Conservation (phyloP, 2,113 vertebrate species). For the Herpailurus yagouaroundi region DNA sequence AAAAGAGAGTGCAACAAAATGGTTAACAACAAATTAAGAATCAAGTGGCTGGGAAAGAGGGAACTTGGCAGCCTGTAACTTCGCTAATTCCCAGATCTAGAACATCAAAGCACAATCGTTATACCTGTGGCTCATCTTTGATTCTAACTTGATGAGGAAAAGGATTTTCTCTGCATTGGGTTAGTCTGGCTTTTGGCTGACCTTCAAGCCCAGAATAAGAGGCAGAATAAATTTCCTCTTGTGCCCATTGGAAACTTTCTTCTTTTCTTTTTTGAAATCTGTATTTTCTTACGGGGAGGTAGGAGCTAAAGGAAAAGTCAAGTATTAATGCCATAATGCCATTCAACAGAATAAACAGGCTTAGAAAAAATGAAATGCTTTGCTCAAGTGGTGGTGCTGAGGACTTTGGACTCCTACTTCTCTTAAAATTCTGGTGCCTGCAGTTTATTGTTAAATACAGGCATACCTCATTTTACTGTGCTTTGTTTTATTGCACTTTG, state of each 20-base stretch:
- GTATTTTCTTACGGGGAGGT: not conserved
- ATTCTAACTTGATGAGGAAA: not conserved
- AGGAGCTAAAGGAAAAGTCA: constrained; percentile 42
- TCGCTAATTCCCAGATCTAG: not conserved
- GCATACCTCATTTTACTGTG: not conserved
- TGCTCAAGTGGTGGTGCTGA: not conserved
- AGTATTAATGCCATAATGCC: not conserved
- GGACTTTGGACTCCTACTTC: constrained; percentile 15
- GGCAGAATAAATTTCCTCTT: not conserved
- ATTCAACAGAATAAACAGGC: not conserved
- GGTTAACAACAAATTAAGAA: not conserved
- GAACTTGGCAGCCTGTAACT: not conserved
- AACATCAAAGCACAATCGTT: not conserved
- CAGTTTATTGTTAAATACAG: not conserved
- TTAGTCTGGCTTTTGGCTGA: not conserved
- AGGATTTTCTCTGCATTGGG: not conserved
- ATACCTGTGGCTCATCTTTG: not conserved
- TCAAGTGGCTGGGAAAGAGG: not conserved
- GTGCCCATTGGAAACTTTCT: not conserved
- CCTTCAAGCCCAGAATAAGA: not conserved
- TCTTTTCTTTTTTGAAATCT: not conserved
- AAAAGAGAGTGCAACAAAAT: not conserved
- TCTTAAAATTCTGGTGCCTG: not conserved
- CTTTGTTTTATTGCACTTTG: not conserved
- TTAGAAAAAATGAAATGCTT: not conserved